Evolutionary conservation across 2,888 invertebrate species (phyloP), one percentile per base, ranked within the genome.

Genomic region (Ischnus inquisitorius): DNA sequence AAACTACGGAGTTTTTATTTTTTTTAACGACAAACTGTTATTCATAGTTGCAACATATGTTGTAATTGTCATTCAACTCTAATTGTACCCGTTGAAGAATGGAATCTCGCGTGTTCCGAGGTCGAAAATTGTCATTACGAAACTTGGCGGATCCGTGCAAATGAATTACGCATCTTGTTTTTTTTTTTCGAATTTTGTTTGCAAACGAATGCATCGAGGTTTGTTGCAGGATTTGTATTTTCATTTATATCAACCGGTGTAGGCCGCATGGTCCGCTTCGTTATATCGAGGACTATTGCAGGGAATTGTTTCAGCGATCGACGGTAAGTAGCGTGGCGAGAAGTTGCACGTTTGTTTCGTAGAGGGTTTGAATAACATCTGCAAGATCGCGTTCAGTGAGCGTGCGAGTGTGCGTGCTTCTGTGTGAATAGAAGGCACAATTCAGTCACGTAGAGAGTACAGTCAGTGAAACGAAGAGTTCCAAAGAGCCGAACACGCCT

Each of bases 401-500:
- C 22, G n/a, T 10, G 10, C 16, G 28, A 16, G 22, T 34, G 62
- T 19, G 19, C 19, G 34, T 54, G 10, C 12, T 22, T 12, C 57
- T 57, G 43, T n/a, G 74, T 5, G 60, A 60, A 72, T 12, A 72
- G 57, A 14, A 51, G 12, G 43, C 46, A 51, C 51, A 39, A 76
- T 68, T 25, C 60, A 68, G 41, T 68, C 14, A 74, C 48, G 60
- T 57, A 39, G 39, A 12, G 46, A 22, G 34, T 64, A 75, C 64
- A 69, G 68, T 75, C 69, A 72, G 71, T 78, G 78, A 64, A n/a
- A 64, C 79, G 6, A 65, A 48, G 48, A 43, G 69, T 22, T 64
- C 54, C 69, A 83, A 65, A 83, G 34, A 34, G 83, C 80, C 77
- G 83, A 81, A 81, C 83, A 84, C 83, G 80, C 83, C 83, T 84